phyloP scores from a whole-genome alignment of 1,140 invertebrate species.

The Cyclina sinensis region DNA sequence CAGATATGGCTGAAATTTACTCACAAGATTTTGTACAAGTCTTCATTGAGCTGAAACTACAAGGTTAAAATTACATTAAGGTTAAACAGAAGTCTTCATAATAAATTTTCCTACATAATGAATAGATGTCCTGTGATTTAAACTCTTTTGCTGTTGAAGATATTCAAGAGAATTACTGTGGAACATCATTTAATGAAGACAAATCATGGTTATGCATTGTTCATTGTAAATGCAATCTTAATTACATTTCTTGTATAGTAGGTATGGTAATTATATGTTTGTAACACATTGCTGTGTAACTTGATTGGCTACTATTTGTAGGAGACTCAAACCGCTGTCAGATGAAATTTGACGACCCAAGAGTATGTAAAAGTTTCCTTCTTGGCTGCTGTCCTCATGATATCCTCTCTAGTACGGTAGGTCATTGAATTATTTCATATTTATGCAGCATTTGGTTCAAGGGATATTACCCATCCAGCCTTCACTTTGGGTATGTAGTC shows the following conservation, averaged over 20 bases:
- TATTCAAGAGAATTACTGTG: too few relatives aligned
- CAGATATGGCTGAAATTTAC: too few relatives aligned
- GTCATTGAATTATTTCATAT: constrained; percentile 85
- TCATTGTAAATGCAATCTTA: not conserved
- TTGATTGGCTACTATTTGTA: constrained; percentile 85
- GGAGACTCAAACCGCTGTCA: constrained; percentile 96
- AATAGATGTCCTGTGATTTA: too few relatives aligned
- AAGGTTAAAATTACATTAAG: too few relatives aligned
- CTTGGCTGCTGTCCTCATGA: constrained; percentile 99
- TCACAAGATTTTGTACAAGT: too few relatives aligned
- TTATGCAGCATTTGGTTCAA: constrained; percentile 24
- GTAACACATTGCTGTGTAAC: not conserved
- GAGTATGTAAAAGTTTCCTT: constrained; percentile 99
- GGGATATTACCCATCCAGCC: not conserved
- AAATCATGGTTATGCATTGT: too few relatives aligned
- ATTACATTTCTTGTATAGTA: not conserved
- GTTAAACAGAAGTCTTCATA: too few relatives aligned
- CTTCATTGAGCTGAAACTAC: too few relatives aligned
- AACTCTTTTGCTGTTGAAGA: too few relatives aligned
- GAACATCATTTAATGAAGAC: too few relatives aligned
- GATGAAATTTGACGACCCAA: constrained; percentile 97
- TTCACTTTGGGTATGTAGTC: constrained; percentile 45
- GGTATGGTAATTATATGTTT: not conserved
- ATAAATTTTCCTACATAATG: too few relatives aligned
- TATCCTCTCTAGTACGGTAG: constrained; percentile 98